Conservation (phyloP, 2,113 vertebrate genomes). For the Indicator indicator region DNA sequence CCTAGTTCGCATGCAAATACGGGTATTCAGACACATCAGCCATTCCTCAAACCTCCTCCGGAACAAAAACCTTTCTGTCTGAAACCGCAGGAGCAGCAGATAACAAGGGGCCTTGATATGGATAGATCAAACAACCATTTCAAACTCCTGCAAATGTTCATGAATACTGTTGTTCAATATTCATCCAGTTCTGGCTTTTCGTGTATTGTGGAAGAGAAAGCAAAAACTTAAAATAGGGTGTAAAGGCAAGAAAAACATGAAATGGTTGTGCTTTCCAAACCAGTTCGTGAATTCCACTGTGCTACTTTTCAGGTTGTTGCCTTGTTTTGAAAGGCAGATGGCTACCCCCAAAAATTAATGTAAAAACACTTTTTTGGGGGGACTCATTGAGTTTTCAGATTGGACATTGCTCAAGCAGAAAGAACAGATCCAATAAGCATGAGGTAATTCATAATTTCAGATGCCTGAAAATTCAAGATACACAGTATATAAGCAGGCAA, state of each 20-base stretch:
- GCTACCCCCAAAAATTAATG: not conserved
- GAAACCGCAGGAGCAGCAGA: constrained; percentile 48
- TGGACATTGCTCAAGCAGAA: not conserved
- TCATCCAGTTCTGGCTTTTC: constrained; percentile 6
- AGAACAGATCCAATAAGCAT: not conserved
- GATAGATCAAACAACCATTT: constrained; percentile 61
- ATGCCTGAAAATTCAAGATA: not conserved
- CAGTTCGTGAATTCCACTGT: not conserved
- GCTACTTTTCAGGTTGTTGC: not conserved
- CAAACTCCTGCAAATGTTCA: constrained; percentile 45
- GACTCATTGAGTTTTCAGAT: not conserved
- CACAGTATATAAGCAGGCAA: not conserved
- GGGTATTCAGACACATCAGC: constrained; percentile 66
- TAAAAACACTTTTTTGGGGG: not conserved
- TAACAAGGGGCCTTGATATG: constrained; percentile 65
- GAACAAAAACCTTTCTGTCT: constrained; percentile 69
- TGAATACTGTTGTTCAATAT: constrained; percentile 54
- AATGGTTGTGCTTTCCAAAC: not conserved
- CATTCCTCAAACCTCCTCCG: constrained; percentile 55
- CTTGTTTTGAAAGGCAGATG: not conserved
- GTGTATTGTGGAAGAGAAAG: constrained; percentile 19
- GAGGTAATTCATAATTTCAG: not conserved
- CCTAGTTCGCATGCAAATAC: constrained; percentile 68
- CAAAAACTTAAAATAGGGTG: not conserved
- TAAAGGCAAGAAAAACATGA: not conserved